Percentiles rank a stretch among this genome's conserved stretches.
Conservation (phyloP, 2,797 vertebrate genomes). For the Lithobates sylvaticus region DNA sequence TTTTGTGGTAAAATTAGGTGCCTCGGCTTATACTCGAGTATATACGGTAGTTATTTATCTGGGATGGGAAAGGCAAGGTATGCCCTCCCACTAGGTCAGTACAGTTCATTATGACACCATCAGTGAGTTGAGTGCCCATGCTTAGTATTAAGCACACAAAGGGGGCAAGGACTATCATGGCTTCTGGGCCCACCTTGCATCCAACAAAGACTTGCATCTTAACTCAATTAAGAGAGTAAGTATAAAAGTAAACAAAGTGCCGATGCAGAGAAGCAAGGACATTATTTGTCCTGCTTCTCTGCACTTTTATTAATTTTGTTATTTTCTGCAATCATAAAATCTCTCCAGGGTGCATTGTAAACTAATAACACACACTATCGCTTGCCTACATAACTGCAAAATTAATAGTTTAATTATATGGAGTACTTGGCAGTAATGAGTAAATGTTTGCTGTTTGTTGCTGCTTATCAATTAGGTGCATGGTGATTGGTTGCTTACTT, state of each 20-base stretch:
- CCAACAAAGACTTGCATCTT: no score
- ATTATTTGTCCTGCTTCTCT: constrained; percentile 12
- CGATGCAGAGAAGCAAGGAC: background rate
- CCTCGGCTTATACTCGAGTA: no score
- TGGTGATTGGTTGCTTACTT: constrained; percentile 12
- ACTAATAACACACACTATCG: constrained; percentile 20
- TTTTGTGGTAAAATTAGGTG: no score
- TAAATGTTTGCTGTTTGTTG: constrained; percentile 17
- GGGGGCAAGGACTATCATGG: no score
- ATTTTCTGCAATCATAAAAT: constrained; percentile 42
- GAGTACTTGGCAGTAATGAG: constrained; percentile 15
- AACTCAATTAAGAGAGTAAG: background rate
- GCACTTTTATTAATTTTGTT: constrained; percentile 42
- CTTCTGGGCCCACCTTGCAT: no score
- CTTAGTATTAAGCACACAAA: no score
- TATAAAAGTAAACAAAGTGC: background rate
- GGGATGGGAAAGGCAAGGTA: no score
- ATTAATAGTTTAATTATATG: constrained; percentile 37
- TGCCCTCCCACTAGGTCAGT: no score
- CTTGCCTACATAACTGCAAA: constrained; percentile 15
- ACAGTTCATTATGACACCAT: no score
- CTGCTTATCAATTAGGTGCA: constrained; percentile 35
- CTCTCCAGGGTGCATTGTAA: constrained; percentile 26
- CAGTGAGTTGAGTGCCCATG: no score
- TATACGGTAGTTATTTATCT: no score